phyloP scores from a whole-genome alignment of 2,797 vertebrate species.

The Manis crassicaudata region DNA sequence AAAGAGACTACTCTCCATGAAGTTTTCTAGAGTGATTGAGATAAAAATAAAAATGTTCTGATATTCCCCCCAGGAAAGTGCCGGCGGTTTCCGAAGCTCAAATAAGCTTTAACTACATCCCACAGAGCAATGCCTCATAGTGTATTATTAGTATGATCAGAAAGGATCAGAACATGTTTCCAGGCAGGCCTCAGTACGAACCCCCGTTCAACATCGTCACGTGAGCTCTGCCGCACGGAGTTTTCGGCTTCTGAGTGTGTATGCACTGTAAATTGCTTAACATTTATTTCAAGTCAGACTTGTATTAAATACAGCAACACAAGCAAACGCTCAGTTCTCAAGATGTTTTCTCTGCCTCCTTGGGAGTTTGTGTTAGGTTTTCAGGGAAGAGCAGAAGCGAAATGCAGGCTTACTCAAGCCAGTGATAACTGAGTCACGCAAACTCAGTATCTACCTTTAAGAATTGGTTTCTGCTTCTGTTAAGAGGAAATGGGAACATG shows the following conservation, averaged over 20 bases:
- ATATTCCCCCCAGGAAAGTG: constrained; percentile 81
- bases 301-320: constrained; percentile 38
- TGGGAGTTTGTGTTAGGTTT: background rate
- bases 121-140: constrained; percentile 82
- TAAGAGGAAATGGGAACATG: background rate
- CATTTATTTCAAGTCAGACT: constrained; percentile 8
- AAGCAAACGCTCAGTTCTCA: background rate
- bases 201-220: constrained; percentile 44
- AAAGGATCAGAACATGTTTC: constrained; percentile 77
- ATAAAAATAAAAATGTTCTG: constrained; percentile 86
- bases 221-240: constrained; percentile 53
- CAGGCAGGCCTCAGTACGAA: constrained; percentile 63
- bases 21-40: constrained; percentile 82
- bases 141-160: constrained; percentile 84
- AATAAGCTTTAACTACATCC: constrained; percentile 84
- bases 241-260: constrained; percentile 62
- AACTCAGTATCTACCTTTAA: background rate
- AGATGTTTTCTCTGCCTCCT: background rate
- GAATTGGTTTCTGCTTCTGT: background rate
- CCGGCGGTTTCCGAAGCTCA: constrained; percentile 80
- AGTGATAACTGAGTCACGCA: background rate
- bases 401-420: background rate
- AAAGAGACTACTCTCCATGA: constrained; percentile 69
- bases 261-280: background rate
- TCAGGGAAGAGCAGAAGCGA: background rate